phyloP scores from a whole-genome alignment of 2,797 vertebrate species.

The Urophycis tenuis region DNA sequence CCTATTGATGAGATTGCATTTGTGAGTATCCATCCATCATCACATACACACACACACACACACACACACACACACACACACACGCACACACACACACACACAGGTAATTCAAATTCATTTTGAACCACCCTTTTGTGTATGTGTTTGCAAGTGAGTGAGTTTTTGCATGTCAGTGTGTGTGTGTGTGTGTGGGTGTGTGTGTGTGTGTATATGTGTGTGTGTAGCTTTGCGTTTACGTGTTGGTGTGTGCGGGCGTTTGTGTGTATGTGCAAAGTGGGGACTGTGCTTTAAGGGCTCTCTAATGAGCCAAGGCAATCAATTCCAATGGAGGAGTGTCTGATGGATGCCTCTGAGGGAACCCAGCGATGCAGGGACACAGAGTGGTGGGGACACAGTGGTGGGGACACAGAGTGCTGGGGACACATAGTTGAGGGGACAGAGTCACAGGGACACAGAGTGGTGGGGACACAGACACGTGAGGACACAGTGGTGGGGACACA shows the following conservation, averaged over 20 bases:
- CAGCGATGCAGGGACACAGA: not conserved
- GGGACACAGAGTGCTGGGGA: not conserved
- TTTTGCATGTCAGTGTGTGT: not conserved
- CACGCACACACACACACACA: not conserved
- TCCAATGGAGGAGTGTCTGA: conserved; percentile 72
- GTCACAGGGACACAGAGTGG: no score
- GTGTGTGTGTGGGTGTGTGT: not conserved
- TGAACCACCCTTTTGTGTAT: not conserved
- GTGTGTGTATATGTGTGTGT: not conserved
- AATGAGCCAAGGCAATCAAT: conserved; percentile 75
- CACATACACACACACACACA: not conserved
- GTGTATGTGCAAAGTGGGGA: conserved; percentile 10
- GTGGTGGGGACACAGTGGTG: not conserved
- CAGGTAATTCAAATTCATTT: not conserved
- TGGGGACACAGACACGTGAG: no score
- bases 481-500: no score
- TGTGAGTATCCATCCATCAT: not conserved
- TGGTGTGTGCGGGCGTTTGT: not conserved
- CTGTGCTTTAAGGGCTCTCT: conserved; percentile 61
- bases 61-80: not conserved
- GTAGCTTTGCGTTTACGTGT: no score
- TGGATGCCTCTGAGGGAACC: conserved; percentile 75
- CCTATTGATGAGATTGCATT: not conserved
- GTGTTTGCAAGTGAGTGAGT: not conserved
- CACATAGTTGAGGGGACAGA: not conserved